Conservation (phyloP, 2,113 vertebrate species). For the Todiramphus chloris region DNA sequence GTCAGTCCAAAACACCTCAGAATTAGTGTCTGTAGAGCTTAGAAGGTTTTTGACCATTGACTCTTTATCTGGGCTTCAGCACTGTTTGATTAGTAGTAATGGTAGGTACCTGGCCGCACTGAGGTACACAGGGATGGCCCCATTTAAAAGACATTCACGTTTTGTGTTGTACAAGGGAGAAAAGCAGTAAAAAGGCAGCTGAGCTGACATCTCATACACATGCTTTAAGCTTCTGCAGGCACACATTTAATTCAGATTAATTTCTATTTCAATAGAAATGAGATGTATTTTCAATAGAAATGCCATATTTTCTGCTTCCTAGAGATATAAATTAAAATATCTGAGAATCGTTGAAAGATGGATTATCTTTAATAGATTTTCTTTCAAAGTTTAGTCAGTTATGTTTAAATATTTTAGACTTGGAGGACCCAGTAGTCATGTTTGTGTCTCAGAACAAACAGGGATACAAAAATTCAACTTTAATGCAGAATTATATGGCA, state of each 20-base stretch:
- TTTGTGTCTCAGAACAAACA: not conserved
- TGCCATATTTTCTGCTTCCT: not conserved
- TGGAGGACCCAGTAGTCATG: not conserved
- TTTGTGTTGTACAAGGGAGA: not conserved
- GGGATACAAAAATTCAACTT: not conserved
- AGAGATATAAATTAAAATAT: not conserved
- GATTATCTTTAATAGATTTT: not conserved
- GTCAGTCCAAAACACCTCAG: not conserved
- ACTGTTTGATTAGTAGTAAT: not conserved
- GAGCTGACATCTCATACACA: not conserved
- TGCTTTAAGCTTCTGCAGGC: not conserved
- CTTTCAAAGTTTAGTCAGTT: not conserved
- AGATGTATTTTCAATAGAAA: not conserved
- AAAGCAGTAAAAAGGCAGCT: not conserved
- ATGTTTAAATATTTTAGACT: not conserved
- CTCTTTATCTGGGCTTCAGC: not conserved
- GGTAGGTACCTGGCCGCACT: not conserved
- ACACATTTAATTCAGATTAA: not conserved
- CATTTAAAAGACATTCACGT: not conserved
- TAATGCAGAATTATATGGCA: not conserved
- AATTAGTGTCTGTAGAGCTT: not conserved
- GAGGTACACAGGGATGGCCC: rapidly evolving
- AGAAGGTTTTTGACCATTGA: not conserved
- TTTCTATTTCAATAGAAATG: not conserved
- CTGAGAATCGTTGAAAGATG: not conserved